phyloP scores from a whole-genome alignment of 2,888 invertebrate genomes.

The Parnassius mnemosyne region DNA sequence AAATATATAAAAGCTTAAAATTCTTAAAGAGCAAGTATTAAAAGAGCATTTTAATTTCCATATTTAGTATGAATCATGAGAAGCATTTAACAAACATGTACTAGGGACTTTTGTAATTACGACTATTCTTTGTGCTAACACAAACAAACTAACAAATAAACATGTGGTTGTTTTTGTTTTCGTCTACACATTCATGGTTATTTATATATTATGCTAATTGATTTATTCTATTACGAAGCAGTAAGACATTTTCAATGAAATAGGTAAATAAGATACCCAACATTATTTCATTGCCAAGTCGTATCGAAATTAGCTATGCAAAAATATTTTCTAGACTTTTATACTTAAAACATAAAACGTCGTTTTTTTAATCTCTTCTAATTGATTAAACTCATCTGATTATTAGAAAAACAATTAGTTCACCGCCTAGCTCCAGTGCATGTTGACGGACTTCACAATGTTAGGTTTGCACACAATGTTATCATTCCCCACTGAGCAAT shows the following conservation, averaged over 20 bases:
- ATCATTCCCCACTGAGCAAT: no score
- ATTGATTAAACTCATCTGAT: no score
- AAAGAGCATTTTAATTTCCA: neutral
- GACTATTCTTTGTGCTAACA: conserved; percentile 7
- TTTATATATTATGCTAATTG: conserved; percentile 3
- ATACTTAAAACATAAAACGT: no score
- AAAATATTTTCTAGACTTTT: no score
- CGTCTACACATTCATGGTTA: conserved; percentile 4
- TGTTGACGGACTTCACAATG: no score
- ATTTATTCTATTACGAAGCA: neutral
- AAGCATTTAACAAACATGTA: conserved; percentile 17
- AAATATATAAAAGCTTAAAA: no score
- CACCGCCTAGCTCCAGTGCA: no score
- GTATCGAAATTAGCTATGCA: no score
- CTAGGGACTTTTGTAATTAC: neutral
- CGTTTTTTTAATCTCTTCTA: no score
- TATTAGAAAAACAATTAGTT: no score
- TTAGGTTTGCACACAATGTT: no score
- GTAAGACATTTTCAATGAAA: conserved; percentile 3
- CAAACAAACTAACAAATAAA: conserved; percentile 20
- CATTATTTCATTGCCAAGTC: neutral
- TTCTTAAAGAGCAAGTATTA: no score
- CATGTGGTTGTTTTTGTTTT: conserved; percentile 13
- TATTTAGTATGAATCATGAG: conserved; percentile 8
- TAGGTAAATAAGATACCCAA: neutral